Evolutionary conservation across 2,888 invertebrate genomes (phyloP).

Genomic region (Heliconius hortense): DNA sequence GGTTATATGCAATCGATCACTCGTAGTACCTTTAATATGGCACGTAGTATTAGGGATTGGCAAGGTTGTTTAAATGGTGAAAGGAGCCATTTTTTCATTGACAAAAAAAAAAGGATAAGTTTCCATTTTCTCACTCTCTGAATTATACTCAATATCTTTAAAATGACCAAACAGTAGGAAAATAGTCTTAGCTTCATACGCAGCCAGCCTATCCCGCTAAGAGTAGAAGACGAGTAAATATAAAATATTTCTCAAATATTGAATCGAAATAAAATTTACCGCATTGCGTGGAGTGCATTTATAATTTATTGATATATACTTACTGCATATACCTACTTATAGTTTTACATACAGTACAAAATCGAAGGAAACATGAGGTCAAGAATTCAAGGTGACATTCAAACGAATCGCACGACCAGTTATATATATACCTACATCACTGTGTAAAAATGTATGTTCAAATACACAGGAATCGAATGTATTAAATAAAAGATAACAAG

Average conservation of each 20-base stretch:
- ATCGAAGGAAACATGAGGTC: constrained; percentile 39
- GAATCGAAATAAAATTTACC: not conserved
- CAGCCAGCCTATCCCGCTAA: not conserved
- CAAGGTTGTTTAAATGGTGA: constrained; percentile 39
- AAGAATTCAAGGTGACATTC: constrained; percentile 42
- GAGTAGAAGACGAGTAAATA: not conserved
- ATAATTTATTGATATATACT: constrained; percentile 17
- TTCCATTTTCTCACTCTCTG: not conserved
- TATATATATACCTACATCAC: constrained; percentile 24
- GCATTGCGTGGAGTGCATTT: not conserved
- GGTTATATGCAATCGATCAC: constrained; percentile 40
- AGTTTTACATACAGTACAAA: constrained; percentile 29
- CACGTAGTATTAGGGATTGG: constrained; percentile 39
- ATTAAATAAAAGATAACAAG: constrained; percentile 16
- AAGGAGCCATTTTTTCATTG: constrained; percentile 31
- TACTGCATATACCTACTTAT: constrained; percentile 11
- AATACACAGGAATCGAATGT: constrained; percentile 23
- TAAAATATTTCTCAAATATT: not conserved
- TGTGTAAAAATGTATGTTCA: constrained; percentile 16
- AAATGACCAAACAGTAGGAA: not conserved
- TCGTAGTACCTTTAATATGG: constrained; percentile 29
- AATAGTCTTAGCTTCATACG: not conserved
- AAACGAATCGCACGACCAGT: constrained; percentile 37
- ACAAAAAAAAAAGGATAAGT: constrained; percentile 4
- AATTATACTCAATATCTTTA: not conserved